Evolutionary conservation across 2,113 vertebrate species (phyloP).

Genomic region (Mus musculus): DNA sequence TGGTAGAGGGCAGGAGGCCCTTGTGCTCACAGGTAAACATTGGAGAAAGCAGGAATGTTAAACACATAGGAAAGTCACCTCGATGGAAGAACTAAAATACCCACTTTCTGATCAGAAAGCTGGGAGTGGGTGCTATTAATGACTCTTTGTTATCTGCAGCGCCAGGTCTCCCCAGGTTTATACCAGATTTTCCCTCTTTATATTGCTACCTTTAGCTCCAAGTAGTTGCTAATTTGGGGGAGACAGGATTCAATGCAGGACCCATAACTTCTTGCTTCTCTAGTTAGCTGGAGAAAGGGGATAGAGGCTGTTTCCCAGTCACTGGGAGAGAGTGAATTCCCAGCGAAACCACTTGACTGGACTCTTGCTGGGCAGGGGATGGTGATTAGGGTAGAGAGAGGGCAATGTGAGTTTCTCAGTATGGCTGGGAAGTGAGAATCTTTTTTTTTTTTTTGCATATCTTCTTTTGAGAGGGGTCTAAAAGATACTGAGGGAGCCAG

Average conservation of each 20-base stretch:
- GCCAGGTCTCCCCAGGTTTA: too few species aligned
- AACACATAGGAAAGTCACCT: background rate
- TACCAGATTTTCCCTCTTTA: background rate
- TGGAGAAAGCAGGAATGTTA: background rate
- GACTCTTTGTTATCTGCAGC: background rate
- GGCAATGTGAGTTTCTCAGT: background rate
- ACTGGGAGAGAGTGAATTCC: background rate
- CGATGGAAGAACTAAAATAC: background rate
- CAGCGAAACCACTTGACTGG: background rate
- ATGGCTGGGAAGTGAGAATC: background rate
- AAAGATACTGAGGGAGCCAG: background rate
- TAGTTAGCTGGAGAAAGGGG: background rate
- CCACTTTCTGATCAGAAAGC: background rate
- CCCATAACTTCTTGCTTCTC: background rate
- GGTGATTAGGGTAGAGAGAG: background rate
- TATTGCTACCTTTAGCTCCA: background rate
- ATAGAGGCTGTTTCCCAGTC: background rate
- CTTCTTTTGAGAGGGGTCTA: background rate
- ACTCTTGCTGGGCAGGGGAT: background rate
- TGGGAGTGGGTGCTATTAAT: background rate
- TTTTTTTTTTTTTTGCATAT: too few species aligned
- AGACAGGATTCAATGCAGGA: background rate
- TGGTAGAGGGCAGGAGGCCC: background rate
- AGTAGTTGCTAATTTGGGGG: background rate
- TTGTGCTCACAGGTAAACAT: background rate